phyloP scores from a whole-genome alignment of 2,797 vertebrate species.

The Gymnodraco acuticeps region DNA sequence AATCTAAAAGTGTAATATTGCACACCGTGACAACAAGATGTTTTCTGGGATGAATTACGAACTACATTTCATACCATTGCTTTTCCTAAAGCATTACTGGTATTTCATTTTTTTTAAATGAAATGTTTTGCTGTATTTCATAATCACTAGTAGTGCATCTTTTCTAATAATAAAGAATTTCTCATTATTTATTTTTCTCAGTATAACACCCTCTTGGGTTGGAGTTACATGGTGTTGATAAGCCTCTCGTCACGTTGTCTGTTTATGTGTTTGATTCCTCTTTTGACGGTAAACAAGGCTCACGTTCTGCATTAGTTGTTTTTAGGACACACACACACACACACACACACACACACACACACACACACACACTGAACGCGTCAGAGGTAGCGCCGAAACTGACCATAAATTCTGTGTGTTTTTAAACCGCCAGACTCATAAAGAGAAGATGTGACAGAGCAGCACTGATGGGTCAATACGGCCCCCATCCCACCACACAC shows the following conservation, averaged over 20 bases:
- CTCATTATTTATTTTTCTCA: not conserved
- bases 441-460: slow-evolving; percentile 80
- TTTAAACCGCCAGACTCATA: slow-evolving; percentile 80
- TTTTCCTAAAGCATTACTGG: not conserved
- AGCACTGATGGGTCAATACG: slow-evolving; percentile 78
- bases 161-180: not conserved
- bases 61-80: not conserved
- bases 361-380: slow-evolving; percentile 46
- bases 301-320: slow-evolving; percentile 37
- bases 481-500: slow-evolving; percentile 38
- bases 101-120: not conserved
- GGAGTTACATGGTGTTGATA: slow-evolving; percentile 7
- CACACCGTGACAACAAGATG: not conserved
- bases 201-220: not conserved
- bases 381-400: slow-evolving; percentile 74
- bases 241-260: slow-evolving; percentile 35
- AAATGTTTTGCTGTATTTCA: not conserved
- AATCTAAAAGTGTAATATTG: not conserved
- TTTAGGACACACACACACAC: slow-evolving; percentile 3
- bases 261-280: slow-evolving; percentile 49
- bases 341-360: slow-evolving; percentile 41
- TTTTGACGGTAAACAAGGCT: slow-evolving; percentile 37
- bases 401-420: slow-evolving; percentile 81
- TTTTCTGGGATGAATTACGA: not conserved
- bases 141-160: not conserved